Evolutionary conservation across 2,113 vertebrate species (phyloP).

Genomic region (Lota lota): DNA sequence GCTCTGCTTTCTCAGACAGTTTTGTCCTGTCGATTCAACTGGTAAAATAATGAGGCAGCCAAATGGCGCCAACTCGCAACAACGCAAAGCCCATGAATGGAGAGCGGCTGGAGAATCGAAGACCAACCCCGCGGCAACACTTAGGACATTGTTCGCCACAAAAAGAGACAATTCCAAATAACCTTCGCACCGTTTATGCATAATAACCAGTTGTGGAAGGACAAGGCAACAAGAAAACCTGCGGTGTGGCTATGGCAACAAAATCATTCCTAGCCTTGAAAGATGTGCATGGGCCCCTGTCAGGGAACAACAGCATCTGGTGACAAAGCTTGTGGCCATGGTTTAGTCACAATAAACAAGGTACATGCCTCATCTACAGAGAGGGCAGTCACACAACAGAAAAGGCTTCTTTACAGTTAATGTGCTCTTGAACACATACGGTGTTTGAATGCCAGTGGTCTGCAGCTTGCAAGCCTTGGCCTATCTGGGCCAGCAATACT

Average conservation of each 20-base stretch:
- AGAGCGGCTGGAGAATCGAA: too few relatives aligned
- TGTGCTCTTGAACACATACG: constrained; percentile 39
- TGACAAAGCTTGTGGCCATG: too few relatives aligned
- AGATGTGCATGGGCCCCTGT: too few relatives aligned
- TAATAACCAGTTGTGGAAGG: background rate
- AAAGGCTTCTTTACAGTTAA: constrained; percentile 22
- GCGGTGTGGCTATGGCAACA: too few relatives aligned
- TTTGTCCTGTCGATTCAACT: constrained; percentile 36
- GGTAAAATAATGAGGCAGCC: constrained; percentile 43
- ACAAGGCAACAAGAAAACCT: too few relatives aligned
- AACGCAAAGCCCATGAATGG: too few relatives aligned
- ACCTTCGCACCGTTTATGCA: background rate
- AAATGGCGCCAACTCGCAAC: background rate
- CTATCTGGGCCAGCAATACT: constrained; percentile 56
- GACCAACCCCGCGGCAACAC: too few relatives aligned
- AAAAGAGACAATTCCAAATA: background rate
- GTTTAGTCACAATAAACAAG: too few relatives aligned
- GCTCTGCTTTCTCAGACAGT: constrained; percentile 25
- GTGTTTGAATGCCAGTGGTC: constrained; percentile 35
- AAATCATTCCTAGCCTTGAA: too few relatives aligned
- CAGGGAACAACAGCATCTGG: too few relatives aligned
- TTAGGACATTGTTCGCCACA: background rate
- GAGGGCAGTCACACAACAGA: background rate
- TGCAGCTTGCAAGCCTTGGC: constrained; percentile 37
- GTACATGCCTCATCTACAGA: too few relatives aligned